phyloP scores from a whole-genome alignment of 1,140 invertebrate genomes.

The Drosophila watanabei region DNA sequence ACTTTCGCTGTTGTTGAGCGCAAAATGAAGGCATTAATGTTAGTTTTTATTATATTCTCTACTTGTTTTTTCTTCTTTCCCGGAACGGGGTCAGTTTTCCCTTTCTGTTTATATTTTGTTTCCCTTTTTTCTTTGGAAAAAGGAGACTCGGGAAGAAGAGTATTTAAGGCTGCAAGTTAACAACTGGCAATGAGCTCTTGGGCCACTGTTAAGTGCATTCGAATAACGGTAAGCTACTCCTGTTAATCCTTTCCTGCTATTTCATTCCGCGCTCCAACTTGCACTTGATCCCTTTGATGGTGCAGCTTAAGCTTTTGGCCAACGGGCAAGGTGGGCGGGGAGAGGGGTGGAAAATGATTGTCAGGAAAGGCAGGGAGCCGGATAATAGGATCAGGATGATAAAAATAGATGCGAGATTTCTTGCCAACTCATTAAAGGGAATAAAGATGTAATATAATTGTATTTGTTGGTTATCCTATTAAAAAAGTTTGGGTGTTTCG shows the following conservation, averaged over 20 bases:
- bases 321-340: background rate
- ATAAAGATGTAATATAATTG: background rate
- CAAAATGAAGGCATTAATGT: slow-evolving; percentile 80
- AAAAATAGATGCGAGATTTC: background rate
- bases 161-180: slow-evolving; percentile 65
- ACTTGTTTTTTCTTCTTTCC: background rate
- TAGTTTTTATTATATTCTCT: slow-evolving; percentile 69
- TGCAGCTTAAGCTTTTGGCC: slow-evolving; percentile 9
- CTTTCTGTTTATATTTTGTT: slow-evolving; percentile 36
- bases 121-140: background rate
- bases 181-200: slow-evolving; percentile 46
- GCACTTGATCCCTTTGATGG: slow-evolving; percentile 31
- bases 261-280: background rate
- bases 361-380: background rate
- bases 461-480: background rate
- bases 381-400: background rate
- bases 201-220: slow-evolving; percentile 37
- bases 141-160: slow-evolving; percentile 28
- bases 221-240: slow-evolving; percentile 36
- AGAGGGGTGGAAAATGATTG: background rate
- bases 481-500: background rate
- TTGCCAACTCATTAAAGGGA: background rate
- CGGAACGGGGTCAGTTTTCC: slow-evolving; percentile 52
- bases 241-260: slow-evolving; percentile 32
- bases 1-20: slow-evolving; percentile 70